phyloP scores from a whole-genome alignment of 2,888 invertebrate genomes.

The Ariolimax columbianus region DNA sequence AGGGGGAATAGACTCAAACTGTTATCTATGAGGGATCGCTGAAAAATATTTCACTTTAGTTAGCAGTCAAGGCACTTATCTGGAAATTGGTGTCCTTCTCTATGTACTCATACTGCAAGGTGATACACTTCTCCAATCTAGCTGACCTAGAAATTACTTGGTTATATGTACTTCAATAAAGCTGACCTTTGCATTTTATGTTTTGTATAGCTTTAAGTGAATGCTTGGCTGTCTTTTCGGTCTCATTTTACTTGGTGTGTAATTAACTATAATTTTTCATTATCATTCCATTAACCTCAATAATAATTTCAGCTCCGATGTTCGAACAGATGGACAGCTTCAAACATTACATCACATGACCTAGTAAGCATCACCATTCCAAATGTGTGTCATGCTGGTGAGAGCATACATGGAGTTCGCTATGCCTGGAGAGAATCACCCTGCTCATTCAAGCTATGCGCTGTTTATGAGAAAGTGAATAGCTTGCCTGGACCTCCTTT shows the following conservation, averaged over 20 bases:
- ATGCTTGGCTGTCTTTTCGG: too few species aligned
- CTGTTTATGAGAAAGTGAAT: conserved; percentile 58
- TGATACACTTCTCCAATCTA: too few species aligned
- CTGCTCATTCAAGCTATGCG: conserved; percentile 57
- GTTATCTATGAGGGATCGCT: too few species aligned
- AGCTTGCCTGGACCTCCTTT: conserved; percentile 61
- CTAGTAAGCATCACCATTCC: background rate
- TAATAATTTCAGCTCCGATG: conserved; percentile 17
- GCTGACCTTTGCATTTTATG: too few species aligned
- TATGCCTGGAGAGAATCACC: conserved; percentile 64
- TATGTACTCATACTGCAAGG: too few species aligned
- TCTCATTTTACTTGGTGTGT: background rate
- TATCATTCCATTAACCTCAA: background rate
- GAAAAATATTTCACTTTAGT: too few species aligned
- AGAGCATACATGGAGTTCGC: conserved; percentile 56
- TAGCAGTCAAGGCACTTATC: too few species aligned
- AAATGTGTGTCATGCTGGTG: conserved; percentile 31
- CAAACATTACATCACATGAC: conserved; percentile 6
- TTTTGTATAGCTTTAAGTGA: too few species aligned
- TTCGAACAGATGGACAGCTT: conserved; percentile 1
- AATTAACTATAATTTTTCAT: background rate
- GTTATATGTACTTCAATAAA: too few species aligned
- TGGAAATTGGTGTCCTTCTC: too few species aligned
- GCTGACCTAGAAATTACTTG: too few species aligned
- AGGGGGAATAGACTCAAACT: too few species aligned